Evolutionary conservation across 1,140 invertebrate genomes (phyloP).

Genomic region (Drosophila ohnishii): DNA sequence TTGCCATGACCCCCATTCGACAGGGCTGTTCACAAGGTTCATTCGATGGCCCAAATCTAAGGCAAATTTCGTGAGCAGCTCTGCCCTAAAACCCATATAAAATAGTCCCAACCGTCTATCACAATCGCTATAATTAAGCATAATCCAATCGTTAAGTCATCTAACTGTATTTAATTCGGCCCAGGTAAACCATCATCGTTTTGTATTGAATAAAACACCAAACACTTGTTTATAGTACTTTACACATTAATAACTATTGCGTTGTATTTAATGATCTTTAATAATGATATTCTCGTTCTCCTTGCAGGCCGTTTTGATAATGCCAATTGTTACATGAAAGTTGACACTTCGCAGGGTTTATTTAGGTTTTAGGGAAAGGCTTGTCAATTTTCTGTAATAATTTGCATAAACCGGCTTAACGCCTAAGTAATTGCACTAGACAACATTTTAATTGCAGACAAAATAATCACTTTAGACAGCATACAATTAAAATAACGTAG

Average conservation of each 20-base stretch:
- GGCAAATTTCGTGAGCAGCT: background rate
- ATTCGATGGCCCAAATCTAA: background rate
- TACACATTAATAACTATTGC: conserved; percentile 11
- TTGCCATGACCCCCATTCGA: conserved; percentile 53
- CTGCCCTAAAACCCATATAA: conserved; percentile 11
- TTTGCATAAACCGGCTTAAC: conserved; percentile 36
- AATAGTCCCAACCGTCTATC: conserved; percentile 11
- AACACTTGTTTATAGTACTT: conserved; percentile 48
- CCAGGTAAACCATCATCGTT: conserved; percentile 47
- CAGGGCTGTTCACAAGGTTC: background rate
- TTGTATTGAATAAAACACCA: conserved; percentile 53
- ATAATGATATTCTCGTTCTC: conserved; percentile 2
- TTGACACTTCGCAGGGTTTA: conserved; percentile 63
- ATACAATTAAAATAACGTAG: background rate
- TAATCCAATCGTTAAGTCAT: conserved; percentile 23
- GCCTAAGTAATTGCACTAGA: background rate
- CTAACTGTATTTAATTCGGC: conserved; percentile 26
- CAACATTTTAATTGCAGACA: background rate
- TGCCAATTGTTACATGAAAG: conserved; percentile 82
- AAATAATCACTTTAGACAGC: background rate
- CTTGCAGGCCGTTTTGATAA: conserved; percentile 63
- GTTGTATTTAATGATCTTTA: background rate
- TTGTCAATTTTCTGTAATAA: conserved; percentile 74
- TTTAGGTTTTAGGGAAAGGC: conserved; percentile 14
- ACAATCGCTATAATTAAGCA: conserved; percentile 31